Evolutionary conservation across 2,113 vertebrate species (phyloP).

Genomic region (Nesospiza acunhae): DNA sequence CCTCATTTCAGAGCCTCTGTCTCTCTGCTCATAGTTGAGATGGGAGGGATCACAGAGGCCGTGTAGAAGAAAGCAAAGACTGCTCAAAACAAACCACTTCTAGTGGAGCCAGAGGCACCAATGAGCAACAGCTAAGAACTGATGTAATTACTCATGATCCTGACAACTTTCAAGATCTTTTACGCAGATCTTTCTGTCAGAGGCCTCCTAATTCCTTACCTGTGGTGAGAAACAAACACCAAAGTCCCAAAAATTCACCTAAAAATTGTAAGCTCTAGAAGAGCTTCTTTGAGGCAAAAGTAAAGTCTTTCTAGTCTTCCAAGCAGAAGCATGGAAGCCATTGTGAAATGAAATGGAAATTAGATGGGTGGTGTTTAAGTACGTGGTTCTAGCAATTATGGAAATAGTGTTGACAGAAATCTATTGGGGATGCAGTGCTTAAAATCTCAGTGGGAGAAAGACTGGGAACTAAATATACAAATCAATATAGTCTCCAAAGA

Average conservation of each 20-base stretch:
- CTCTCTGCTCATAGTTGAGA: background rate
- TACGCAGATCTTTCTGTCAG: background rate
- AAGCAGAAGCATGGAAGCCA: background rate
- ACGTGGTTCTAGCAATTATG: background rate
- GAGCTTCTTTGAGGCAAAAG: background rate
- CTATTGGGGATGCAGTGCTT: background rate
- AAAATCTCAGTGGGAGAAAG: background rate
- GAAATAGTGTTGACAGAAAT: conserved; percentile 18
- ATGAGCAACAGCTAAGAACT: background rate
- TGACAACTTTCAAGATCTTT: background rate
- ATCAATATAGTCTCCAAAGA: background rate
- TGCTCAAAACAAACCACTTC: background rate
- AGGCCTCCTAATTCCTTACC: background rate
- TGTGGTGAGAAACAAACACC: background rate
- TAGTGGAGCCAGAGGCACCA: background rate
- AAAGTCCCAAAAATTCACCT: background rate
- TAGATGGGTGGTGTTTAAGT: background rate
- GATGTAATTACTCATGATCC: rapidly evolving
- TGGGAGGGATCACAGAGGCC: background rate
- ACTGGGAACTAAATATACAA: background rate
- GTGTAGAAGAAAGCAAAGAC: background rate
- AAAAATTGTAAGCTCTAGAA: background rate
- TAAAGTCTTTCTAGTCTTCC: background rate
- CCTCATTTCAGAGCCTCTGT: background rate
- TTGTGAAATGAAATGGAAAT: background rate